Base-by-base conservation (phyloP, 2,888 invertebrate genomes). In the Flabesymbios commensalis region DNA sequence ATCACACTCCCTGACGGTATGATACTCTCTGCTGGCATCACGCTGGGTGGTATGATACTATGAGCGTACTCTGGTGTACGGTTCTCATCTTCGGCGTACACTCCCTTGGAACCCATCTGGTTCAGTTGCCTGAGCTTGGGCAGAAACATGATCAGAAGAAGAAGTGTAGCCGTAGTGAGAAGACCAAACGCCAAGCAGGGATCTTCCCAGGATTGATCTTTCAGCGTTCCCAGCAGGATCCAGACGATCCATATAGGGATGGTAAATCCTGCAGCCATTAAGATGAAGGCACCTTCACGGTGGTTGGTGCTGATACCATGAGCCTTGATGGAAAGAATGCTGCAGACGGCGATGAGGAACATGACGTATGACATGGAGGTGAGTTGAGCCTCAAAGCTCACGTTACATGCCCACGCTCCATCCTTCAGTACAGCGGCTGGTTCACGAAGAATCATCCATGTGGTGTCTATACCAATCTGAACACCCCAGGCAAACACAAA, bases 111-210 rank as follows among this genome's bases (percentile, higher is more conserved):
- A 49, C 94, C 94, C 86, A 94, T 88, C 51, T 94, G 94, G 0
- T 94, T 94, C 75, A 95, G 84, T 76, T 95, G 93, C 42, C 94
- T 87, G 32, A 94, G 49, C 85, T 84, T 94, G 33, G 94, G 84
- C 84, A 94, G 90, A 83, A 95, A 95, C 94, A 95, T 94, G 60
- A 94, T 89, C 73, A 93, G 87, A 83, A 95, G 93, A 56, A 94
- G 90, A 48, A 93, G 88, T 14, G 90, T 88, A 67, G 93, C 90
- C 19, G 92, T 93, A 58, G 90, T 88, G 49, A 94, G 88, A 70
- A 95, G 86, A 0, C 95, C 95, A 74, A 92, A 93, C 26, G 94
- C 94, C 57, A 94, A 87, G 83, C 93, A 93, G 17, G 93, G 79
- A 61, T 82, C 82, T 66, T 75, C 77, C 45, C 77, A 77, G 1